Percentiles rank a stretch among this genome's conserved stretches.
Conservation (phyloP, 2,888 invertebrate genomes). For the Epistrophe grossulariae region DNA sequence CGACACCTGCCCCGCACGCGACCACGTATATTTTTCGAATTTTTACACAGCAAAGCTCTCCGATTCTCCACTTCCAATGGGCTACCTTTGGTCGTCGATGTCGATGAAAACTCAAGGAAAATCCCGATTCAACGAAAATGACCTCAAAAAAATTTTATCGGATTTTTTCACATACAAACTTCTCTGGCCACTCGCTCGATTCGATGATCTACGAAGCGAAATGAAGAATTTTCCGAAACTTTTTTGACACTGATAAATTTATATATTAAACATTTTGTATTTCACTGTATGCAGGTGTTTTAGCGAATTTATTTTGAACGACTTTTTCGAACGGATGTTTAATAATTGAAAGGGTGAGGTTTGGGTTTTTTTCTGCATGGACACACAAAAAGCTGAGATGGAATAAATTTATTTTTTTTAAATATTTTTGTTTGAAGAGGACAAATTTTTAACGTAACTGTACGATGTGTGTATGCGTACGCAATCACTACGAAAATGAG, state of each 20-base stretch:
- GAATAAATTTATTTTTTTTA: constrained; percentile 34
- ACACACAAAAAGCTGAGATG: constrained; percentile 43
- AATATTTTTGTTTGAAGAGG: constrained; percentile 44
- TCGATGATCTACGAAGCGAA: constrained; percentile 51
- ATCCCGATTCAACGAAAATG: constrained; percentile 66
- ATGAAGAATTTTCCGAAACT: constrained; percentile 67
- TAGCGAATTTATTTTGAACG: constrained; percentile 6
- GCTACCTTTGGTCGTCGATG: constrained; percentile 4
- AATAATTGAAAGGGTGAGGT: constrained; percentile 29
- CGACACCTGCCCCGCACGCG: constrained; percentile 76
- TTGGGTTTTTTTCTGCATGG: constrained; percentile 15
- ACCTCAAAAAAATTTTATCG: constrained; percentile 69
- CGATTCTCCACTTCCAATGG: constrained; percentile 20
- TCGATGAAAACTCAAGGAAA: constrained; percentile 53
- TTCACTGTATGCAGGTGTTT: constrained; percentile 32
- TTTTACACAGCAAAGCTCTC: constrained; percentile 45
- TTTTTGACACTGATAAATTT: constrained; percentile 56
- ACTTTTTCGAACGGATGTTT: constrained; percentile 23
- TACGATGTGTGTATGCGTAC: constrained; percentile 77
- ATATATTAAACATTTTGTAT: constrained; percentile 19
- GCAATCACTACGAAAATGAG: constrained; percentile 79
- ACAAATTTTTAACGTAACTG: constrained; percentile 66
- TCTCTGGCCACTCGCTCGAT: constrained; percentile 24
- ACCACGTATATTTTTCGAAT: constrained; percentile 69
- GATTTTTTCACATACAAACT: constrained; percentile 62